Percentiles rank a stretch among this genome's conserved stretches.
phyloP scores from a whole-genome alignment of 2,888 invertebrate species.

The Mimas tiliae region DNA sequence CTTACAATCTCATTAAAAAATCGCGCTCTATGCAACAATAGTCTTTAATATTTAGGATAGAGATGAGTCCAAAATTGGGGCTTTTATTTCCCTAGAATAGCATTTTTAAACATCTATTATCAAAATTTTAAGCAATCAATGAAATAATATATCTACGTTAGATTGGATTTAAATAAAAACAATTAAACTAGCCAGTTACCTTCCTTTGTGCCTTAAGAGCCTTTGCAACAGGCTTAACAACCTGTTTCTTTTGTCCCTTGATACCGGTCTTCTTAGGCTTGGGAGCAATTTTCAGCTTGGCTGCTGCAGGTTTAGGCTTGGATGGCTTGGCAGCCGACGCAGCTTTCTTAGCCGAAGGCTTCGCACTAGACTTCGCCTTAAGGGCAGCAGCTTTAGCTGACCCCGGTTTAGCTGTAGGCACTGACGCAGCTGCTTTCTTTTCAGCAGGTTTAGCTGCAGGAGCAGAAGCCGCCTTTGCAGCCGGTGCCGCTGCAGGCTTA shows the following conservation, averaged over 20 bases:
- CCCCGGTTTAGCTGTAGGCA: constrained; percentile 79
- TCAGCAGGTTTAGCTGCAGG: constrained; percentile 65
- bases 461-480: constrained; percentile 72
- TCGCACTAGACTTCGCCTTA: constrained; percentile 80
- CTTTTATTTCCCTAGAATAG: no score
- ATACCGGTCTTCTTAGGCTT: constrained; percentile 84
- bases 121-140: no score
- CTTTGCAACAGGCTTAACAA: constrained; percentile 86
- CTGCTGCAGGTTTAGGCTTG: constrained; percentile 80
- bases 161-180: constrained; percentile 1
- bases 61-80: no score
- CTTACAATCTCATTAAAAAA: no score
- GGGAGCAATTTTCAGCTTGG: constrained; percentile 80
- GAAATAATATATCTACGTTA: no score
- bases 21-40: no score
- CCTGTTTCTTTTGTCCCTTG: constrained; percentile 82
- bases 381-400: constrained; percentile 81
- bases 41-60: no score
- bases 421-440: constrained; percentile 71
- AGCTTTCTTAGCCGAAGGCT: constrained; percentile 80
- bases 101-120: no score
- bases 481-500: constrained; percentile 77
- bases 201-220: constrained; percentile 94
- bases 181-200: constrained; percentile 76
- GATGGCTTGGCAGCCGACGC: constrained; percentile 74